These are phyloP conservation scores for Cardiocondyla obscurior DNA, from an alignment of 1,140 invertebrate species.

Conservation along the genomic window DNA sequence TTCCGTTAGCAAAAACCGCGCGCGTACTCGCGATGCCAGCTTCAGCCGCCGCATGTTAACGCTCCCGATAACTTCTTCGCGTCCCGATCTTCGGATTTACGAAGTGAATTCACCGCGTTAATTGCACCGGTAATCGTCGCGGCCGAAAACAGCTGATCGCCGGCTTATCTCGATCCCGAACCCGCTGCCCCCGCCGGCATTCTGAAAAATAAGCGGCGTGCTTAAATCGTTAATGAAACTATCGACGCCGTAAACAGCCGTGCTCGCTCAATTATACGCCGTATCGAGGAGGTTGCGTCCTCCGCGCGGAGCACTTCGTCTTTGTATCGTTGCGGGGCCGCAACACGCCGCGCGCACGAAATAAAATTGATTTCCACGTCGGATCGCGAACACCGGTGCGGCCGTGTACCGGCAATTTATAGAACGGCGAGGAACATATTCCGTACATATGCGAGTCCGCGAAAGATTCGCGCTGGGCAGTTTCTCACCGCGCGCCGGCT, in stretches of 20 bases:
- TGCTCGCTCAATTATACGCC: conserved; percentile 47
- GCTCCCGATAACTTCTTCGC: neutral
- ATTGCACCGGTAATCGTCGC: neutral
- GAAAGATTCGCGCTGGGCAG: conserved; percentile 31
- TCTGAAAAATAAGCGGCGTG: conserved; percentile 30
- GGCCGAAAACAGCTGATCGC: conserved; percentile 12
- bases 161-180: conserved; percentile 25
- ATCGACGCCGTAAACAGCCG: conserved; percentile 48
- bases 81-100: neutral
- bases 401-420: conserved; percentile 40
- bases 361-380: conserved; percentile 51
- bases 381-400: neutral
- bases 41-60: neutral
- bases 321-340: conserved; percentile 31
- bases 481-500: conserved; percentile 29
- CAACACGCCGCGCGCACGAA: conserved; percentile 27
- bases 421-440: neutral
- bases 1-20: neutral
- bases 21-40: neutral
- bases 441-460: neutral
- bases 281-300: conserved; percentile 27
- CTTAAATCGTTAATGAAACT: conserved; percentile 56
- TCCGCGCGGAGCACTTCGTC: conserved; percentile 9
- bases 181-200: neutral
- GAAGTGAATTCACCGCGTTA: neutral